Percentiles rank a stretch among this genome's conserved stretches.
These are phyloP conservation scores for Nothocercus nigrocapillus DNA, from an alignment of 2,113 vertebrate genomes.

Conservation along the genomic window DNA sequence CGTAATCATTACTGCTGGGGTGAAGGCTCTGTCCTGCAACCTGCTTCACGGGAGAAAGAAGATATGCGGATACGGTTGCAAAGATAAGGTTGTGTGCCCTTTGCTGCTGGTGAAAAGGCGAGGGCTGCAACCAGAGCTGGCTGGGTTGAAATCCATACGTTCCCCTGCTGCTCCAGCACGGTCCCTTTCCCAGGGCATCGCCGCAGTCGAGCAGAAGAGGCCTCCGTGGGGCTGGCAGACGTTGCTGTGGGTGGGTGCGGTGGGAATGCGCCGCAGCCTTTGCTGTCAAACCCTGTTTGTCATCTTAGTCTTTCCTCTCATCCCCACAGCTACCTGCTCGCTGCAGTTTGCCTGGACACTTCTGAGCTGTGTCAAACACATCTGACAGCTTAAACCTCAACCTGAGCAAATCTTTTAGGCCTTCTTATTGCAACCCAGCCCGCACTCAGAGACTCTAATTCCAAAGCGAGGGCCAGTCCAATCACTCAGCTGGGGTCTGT, in stretches of 20 bases:
- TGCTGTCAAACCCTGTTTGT: not conserved
- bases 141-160: not conserved
- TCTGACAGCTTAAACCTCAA: conserved; percentile 57
- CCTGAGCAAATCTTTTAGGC: conserved; percentile 60
- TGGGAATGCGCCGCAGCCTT: accelerated
- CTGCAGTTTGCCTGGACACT: conserved; percentile 10
- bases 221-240: accelerated
- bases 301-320: not conserved
- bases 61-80: not conserved
- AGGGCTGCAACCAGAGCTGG: not conserved
- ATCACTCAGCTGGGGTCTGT: not conserved
- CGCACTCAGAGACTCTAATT: not conserved
- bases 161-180: not conserved
- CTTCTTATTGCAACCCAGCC: conserved; percentile 66
- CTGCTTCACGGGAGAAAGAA: not conserved
- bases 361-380: not conserved
- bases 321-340: not conserved
- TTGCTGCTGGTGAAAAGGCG: not conserved
- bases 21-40: not conserved
- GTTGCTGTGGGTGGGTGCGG: accelerated
- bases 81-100: not conserved
- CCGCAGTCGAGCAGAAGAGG: not conserved
- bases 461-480: not conserved
- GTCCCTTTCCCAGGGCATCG: not conserved
- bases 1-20: too few relatives aligned